A percentile compares a stretch with the other conserved stretches of the same genome.
Evolutionary conservation across 1,140 invertebrate species (phyloP).

Genomic region (Fopius arisanus): DNA sequence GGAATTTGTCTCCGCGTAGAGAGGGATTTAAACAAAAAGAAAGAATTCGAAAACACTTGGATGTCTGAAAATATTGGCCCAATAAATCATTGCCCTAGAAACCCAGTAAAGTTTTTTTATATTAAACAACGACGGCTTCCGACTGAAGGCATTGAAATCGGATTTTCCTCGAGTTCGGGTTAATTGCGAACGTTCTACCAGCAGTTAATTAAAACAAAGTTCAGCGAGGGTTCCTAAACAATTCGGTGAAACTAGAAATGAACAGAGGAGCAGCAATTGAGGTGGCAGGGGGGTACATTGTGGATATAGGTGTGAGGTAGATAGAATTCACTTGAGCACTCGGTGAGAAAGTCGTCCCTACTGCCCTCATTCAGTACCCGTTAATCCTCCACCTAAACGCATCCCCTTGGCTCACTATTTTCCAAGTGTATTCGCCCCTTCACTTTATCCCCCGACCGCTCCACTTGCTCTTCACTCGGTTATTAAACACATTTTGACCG

Average conservation of each 20-base stretch:
- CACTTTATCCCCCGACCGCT: neutral
- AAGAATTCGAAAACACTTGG: too few species aligned
- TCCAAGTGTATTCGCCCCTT: neutral
- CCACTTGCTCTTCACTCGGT: neutral
- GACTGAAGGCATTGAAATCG: neutral
- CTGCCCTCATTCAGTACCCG: neutral
- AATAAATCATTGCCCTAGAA: neutral
- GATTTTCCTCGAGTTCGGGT: neutral
- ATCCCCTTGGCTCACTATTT: neutral
- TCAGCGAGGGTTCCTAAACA: slow-evolving; percentile 1
- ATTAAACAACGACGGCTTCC: neutral
- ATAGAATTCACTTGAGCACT: neutral
- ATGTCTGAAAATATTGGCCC: too few species aligned
- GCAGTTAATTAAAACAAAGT: slow-evolving; percentile 21
- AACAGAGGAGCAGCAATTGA: neutral
- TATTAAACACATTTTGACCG: neutral
- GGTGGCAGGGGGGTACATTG: neutral
- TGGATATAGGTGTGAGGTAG: neutral
- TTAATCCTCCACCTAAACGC: neutral
- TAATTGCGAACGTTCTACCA: slow-evolving; percentile 11
- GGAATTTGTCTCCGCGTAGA: too few species aligned
- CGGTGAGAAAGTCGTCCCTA: neutral
- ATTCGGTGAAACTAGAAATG: slow-evolving; percentile 15
- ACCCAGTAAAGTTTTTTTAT: neutral
- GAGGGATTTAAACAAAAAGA: too few species aligned